These are phyloP conservation scores for Panthera uncia DNA, from an alignment of 2,113 vertebrate species.

Conservation along the genomic window DNA sequence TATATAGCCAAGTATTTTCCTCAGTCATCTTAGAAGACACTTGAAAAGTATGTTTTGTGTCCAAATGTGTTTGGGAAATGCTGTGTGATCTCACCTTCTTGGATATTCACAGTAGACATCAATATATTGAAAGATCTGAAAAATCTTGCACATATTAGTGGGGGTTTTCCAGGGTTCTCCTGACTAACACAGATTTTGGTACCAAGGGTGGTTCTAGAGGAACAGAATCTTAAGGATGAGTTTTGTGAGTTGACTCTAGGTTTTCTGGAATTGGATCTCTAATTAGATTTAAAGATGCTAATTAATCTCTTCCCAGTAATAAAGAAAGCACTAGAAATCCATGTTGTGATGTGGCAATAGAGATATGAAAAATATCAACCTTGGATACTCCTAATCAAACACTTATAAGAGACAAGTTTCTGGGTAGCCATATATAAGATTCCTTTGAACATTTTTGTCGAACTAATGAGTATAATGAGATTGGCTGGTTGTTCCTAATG, in stretches of 20 bases:
- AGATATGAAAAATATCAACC: not conserved
- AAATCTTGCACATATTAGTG: not conserved
- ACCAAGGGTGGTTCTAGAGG: not conserved
- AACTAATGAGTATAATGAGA: not conserved
- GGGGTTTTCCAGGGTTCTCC: not conserved
- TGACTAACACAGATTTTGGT: not conserved
- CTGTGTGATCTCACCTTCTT: not conserved
- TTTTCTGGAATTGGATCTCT: not conserved
- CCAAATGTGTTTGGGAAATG: conserved; percentile 8
- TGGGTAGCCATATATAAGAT: not conserved
- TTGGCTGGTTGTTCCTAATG: not conserved
- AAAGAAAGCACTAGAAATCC: not conserved
- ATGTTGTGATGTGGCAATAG: not conserved
- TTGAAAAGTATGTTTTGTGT: conserved; percentile 24
- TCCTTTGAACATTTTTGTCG: not conserved
- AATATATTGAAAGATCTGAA: not conserved
- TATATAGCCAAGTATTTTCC: not conserved
- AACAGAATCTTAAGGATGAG: not conserved
- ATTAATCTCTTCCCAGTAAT: not conserved
- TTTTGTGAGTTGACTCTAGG: not conserved
- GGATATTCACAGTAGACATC: not conserved
- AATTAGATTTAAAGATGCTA: not conserved
- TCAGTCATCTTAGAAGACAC: not conserved
- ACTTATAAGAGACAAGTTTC: not conserved
- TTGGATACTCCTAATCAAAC: not conserved